Conservation (phyloP, 2,888 invertebrate genomes). For the Syrista parreyssii region DNA sequence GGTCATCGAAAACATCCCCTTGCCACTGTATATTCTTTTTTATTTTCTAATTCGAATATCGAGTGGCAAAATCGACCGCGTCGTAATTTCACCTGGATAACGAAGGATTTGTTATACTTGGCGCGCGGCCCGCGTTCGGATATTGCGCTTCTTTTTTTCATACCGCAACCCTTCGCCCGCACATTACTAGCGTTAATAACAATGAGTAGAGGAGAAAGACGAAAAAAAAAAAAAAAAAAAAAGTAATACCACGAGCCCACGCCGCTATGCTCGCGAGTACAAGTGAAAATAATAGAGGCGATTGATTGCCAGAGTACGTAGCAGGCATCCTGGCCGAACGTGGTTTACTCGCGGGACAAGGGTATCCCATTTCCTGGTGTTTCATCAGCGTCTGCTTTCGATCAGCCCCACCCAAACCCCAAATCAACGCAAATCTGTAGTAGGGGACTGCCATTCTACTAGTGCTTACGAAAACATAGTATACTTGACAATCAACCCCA, state of each 20-base stretch:
- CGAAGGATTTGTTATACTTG: not conserved
- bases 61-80: not conserved
- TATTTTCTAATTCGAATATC: not conserved
- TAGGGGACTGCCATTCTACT: conserved; percentile 13
- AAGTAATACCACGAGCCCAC: not conserved
- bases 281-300: conserved; percentile 1
- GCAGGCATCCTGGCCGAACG: not conserved
- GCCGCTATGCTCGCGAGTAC: not conserved
- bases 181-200: not conserved
- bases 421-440: not conserved
- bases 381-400: conserved; percentile 1
- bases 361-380: conserved; percentile 3
- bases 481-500: conserved; percentile 1
- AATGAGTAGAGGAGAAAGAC: not conserved
- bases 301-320: not conserved
- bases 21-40: not conserved
- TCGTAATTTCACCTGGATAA: not conserved
- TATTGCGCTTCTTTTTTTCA: not conserved
- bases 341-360: conserved; percentile 6
- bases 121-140: not conserved
- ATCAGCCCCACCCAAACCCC: not conserved
- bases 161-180: not conserved
- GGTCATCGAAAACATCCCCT: not conserved
- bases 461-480: not conserved
- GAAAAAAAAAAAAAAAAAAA: not conserved